phyloP scores from a whole-genome alignment of 2,113 vertebrate genomes.

The Bos javanicus region DNA sequence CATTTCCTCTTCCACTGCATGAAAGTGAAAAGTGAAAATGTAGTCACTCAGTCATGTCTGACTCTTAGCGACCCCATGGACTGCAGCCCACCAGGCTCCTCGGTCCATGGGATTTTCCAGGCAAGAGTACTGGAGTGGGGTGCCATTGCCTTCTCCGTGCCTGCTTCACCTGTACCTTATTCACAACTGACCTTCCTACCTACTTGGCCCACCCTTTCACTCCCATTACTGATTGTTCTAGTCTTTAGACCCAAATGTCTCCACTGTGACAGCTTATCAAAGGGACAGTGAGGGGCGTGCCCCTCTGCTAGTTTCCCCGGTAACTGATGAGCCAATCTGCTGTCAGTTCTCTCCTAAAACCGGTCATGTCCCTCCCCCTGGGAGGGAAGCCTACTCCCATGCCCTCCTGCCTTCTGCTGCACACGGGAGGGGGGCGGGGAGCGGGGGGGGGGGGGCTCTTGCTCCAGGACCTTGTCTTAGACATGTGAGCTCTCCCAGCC shows the following conservation, averaged over 20 bases:
- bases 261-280: neutral
- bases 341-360: neutral
- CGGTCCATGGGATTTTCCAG: too few relatives aligned
- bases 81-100: too few relatives aligned
- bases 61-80: too few relatives aligned
- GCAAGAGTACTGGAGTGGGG: too few relatives aligned
- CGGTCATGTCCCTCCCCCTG: neutral
- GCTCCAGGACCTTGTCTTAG: neutral
- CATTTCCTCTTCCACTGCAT: too few relatives aligned
- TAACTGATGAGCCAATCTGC: neutral
- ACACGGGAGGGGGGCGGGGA: fast-evolving
- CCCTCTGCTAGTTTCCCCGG: neutral
- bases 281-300: neutral
- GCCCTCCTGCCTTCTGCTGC: neutral
- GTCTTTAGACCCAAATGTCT: neutral
- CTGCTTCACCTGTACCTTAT: neutral
- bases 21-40: too few relatives aligned
- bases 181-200: neutral
- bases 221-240: neutral
- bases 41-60: too few relatives aligned
- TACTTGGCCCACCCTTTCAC: neutral
- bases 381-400: neutral
- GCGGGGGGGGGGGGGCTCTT: neutral
- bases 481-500: neutral
- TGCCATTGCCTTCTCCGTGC: too few relatives aligned